phyloP scores from a whole-genome alignment of 2,113 vertebrate species.

The Thomomys bottae region DNA sequence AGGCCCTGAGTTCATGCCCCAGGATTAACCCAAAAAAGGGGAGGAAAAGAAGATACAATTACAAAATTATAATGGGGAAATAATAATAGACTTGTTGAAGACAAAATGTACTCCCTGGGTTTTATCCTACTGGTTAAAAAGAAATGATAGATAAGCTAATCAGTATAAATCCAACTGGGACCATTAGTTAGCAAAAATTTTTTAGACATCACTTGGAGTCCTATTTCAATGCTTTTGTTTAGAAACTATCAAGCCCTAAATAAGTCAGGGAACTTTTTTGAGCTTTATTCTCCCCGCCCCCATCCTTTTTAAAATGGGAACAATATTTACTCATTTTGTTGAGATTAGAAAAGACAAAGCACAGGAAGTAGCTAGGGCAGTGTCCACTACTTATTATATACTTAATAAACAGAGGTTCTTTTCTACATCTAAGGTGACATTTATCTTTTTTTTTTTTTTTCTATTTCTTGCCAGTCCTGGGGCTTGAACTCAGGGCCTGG shows the following conservation, averaged over 20 bases:
- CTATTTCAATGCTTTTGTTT: not conserved
- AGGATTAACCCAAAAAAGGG: not conserved
- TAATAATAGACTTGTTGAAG: not conserved
- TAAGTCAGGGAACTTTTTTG: not conserved
- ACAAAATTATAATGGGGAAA: slow-evolving; percentile 15
- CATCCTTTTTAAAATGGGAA: slow-evolving; percentile 1
- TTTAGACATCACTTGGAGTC: too few relatives aligned
- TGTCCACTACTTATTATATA: not conserved
- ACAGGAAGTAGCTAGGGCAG: not conserved
- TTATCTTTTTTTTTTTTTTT: not conserved
- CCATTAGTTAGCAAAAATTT: not conserved
- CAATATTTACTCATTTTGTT: not conserved
- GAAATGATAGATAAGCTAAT: not conserved
- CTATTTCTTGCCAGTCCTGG: too few relatives aligned
- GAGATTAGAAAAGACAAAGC: not conserved
- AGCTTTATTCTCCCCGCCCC: not conserved
- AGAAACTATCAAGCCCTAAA: not conserved
- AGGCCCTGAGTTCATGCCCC: too few relatives aligned
- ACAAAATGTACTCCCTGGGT: not conserved
- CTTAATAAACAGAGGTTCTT: not conserved
- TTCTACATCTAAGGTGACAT: not conserved
- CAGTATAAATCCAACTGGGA: not conserved
- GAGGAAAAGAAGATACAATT: not conserved
- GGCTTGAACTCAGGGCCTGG: too few relatives aligned
- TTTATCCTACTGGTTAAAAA: not conserved